Evolutionary conservation across 2,113 vertebrate species (phyloP), one percentile per base, ranked within the genome.

Genomic region (Myrmecobius fasciatus): DNA sequence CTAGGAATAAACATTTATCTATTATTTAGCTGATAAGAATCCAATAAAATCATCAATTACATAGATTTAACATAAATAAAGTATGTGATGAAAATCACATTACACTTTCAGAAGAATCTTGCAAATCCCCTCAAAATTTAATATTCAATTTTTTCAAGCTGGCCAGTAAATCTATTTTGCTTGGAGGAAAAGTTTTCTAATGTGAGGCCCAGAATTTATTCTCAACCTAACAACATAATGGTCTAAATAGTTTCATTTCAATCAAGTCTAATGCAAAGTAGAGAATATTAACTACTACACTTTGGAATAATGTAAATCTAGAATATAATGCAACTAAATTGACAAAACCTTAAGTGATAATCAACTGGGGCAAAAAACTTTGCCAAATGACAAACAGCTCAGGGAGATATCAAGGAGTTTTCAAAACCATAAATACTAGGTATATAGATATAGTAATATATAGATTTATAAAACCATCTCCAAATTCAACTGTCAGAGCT

Each of bases 171-270:
- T 53, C 0, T 0, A 2, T 26, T 49, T 93, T 56, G 52, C 89
- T 96, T 89, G 88, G 47, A 90, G 91, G 56, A 94, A 53, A 90
- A 8, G 91, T 49, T 60, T 52, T 88, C 75, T 94, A 89, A 95
- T 28, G 67, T 20, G n/a, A 93, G 53, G 60, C 28, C 89, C 3
- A 11, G 52, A 90, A 91, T 96, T 96, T 92, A 93, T 83, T 94
- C 90, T 11, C 26, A 26, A 67, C 36, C 90, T 91, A 91, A 95
- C 91, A 54, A 53, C 0, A 93, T n/a, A 89, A 56, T 3, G 88
- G 60, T 48, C 43, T 51, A 95, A 51, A 4, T 51, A 52, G 91
- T 89, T 54, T 92, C 91, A 90, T 1, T 91, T 93, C 83, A 92
- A 53, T 0, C 7, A 96, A 92, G 60, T 31, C 53, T 48, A 60